Evolutionary conservation across 2,113 vertebrate species (phyloP).

Genomic region (Acanthochromis polyacanthus): DNA sequence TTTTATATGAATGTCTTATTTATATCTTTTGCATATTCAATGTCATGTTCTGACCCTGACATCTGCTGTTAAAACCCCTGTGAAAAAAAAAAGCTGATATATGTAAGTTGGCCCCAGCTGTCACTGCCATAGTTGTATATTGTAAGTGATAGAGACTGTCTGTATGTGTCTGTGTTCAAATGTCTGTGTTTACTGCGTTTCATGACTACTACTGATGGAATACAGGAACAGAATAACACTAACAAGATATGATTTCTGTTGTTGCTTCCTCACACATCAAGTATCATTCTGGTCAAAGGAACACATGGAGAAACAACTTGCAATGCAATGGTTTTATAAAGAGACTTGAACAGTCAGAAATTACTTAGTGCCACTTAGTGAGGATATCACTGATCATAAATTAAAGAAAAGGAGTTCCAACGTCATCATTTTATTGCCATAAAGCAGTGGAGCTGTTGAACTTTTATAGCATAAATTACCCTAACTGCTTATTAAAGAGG

Average conservation of each 20-base stretch:
- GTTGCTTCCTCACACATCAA: conserved; percentile 51
- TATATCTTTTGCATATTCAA: conserved; percentile 89
- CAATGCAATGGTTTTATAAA: background rate
- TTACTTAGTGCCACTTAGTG: background rate
- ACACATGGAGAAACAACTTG: background rate
- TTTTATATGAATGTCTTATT: conserved; percentile 99
- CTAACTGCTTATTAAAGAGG: conserved; percentile 37
- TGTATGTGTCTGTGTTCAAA: conserved; percentile 82
- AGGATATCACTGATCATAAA: background rate
- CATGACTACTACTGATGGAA: conserved; percentile 82
- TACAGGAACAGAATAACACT: conserved; percentile 84
- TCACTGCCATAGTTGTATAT: conserved; percentile 77
- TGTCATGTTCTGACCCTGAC: conserved; percentile 71
- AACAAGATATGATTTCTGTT: conserved; percentile 61
- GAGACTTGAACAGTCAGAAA: background rate
- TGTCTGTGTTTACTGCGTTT: conserved; percentile 82
- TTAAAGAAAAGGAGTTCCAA: background rate
- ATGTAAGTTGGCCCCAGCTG: conserved; percentile 72
- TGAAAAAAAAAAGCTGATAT: conserved; percentile 65
- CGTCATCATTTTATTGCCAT: background rate
- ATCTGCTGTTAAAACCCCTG: conserved; percentile 74
- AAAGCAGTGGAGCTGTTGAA: background rate
- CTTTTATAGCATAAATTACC: conserved; percentile 35
- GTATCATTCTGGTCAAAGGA: background rate
- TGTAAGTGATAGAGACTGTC: conserved; percentile 74